Evolutionary conservation across 2,888 invertebrate genomes (phyloP).

Genomic region (Heliconius erato): DNA sequence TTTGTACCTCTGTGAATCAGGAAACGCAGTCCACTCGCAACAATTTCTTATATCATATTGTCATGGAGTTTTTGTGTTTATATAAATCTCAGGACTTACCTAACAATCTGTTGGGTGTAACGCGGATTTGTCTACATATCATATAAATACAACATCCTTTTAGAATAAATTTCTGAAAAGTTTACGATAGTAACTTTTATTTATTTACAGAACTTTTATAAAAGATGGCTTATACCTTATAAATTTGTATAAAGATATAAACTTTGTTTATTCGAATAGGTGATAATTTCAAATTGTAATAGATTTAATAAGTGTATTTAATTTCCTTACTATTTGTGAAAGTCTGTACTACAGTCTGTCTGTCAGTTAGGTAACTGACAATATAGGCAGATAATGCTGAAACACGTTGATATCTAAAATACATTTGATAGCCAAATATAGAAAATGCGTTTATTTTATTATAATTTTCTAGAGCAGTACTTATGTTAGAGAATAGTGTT

Average conservation of each 20-base stretch:
- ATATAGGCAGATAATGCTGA: conserved; percentile 28
- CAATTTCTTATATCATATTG: conserved; percentile 16
- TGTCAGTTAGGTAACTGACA: conserved; percentile 42
- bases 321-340: conserved; percentile 44
- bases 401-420: conserved; percentile 30
- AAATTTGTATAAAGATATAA: background rate
- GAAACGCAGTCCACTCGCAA: conserved; percentile 12
- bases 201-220: background rate
- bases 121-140: background rate
- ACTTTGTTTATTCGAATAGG: background rate
- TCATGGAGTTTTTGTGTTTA: conserved; percentile 28
- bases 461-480: conserved; percentile 14
- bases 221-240: background rate
- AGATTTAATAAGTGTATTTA: conserved; percentile 36
- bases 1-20: conserved; percentile 4
- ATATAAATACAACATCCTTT: background rate
- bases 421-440: conserved; percentile 32
- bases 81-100: conserved; percentile 7
- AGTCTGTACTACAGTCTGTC: conserved; percentile 34
- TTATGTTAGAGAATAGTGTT: background rate
- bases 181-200: background rate
- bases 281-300: conserved; percentile 29
- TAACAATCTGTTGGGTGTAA: conserved; percentile 10
- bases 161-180: background rate
- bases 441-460: conserved; percentile 26